A percentile compares a stretch with the other conserved stretches of the same genome.
Evolutionary conservation across 1,140 invertebrate genomes (phyloP).

Genomic region (Neelides sp.): DNA sequence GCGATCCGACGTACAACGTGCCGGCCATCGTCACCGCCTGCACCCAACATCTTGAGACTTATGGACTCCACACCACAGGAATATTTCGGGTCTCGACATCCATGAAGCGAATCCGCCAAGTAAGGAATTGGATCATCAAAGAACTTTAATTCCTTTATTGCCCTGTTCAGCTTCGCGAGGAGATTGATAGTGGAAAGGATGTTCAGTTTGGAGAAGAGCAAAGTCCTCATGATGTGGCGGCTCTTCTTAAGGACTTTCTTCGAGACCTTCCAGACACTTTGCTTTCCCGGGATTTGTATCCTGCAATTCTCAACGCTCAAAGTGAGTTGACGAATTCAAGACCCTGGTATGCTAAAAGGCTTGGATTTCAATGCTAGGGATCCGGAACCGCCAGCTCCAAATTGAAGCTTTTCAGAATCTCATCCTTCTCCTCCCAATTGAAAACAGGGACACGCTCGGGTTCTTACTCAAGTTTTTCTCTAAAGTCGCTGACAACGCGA

Average conservation of each 20-base stretch:
- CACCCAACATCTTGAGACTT: constrained; percentile 60
- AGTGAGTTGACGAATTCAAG: constrained; percentile 48
- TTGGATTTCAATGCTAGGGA: constrained; percentile 12
- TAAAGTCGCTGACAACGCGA: constrained; percentile 58
- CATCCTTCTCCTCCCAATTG: constrained; percentile 65
- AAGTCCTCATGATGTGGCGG: constrained; percentile 84
- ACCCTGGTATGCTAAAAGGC: background rate
- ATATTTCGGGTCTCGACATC: constrained; percentile 81
- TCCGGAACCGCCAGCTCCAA: constrained; percentile 56
- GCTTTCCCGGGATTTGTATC: constrained; percentile 73
- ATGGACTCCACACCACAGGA: constrained; percentile 68
- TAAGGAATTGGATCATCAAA: constrained; percentile 36
- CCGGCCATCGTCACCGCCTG: constrained; percentile 63
- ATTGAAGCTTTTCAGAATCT: constrained; percentile 69
- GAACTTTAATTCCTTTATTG: constrained; percentile 6
- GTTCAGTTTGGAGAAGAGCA: constrained; percentile 61
- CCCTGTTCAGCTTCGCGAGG: constrained; percentile 63
- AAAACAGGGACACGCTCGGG: constrained; percentile 77
- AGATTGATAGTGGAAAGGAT: constrained; percentile 72
- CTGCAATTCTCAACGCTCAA: constrained; percentile 77
- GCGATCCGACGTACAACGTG: too few species aligned
- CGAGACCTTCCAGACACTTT: constrained; percentile 84
- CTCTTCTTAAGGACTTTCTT: constrained; percentile 83
- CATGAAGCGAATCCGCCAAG: constrained; percentile 80
- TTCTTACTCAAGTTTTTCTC: constrained; percentile 66